Percentiles rank a stretch among this genome's conserved stretches.
Conservation (phyloP, 1,140 invertebrate species). For the Sycophila sp. region DNA sequence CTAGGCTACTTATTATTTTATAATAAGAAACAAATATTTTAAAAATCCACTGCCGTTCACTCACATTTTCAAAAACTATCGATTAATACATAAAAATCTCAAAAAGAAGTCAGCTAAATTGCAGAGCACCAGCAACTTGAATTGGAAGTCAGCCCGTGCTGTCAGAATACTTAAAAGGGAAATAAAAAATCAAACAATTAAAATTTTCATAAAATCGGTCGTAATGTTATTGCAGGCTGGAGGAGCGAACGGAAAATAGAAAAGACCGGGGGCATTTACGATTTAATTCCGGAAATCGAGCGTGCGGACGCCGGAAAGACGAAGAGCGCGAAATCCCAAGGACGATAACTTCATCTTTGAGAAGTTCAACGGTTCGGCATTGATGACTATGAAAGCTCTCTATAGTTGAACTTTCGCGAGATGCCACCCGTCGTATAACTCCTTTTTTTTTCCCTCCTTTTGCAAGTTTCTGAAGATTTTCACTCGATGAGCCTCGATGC, state of each 20-base stretch:
- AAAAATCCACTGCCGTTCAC: no score
- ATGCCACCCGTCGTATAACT: neutral
- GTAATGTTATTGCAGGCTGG: no score
- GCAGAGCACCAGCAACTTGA: no score
- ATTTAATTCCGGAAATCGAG: neutral
- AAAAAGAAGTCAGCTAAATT: no score
- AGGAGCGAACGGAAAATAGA: neutral
- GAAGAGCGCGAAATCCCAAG: neutral
- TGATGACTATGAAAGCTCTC: constrained; percentile 6
- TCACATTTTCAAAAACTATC: no score
- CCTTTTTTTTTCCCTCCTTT: neutral
- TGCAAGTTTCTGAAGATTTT: neutral
- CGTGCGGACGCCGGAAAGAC: neutral
- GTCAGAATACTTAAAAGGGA: neutral
- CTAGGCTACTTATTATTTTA: no score
- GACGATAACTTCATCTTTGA: neutral
- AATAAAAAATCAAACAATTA: neutral
- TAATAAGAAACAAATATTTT: no score
- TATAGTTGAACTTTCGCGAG: constrained; percentile 1
- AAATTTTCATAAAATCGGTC: neutral
- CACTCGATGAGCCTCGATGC: neutral
- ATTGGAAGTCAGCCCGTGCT: no score
- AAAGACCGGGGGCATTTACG: neutral
- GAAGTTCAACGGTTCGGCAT: neutral
- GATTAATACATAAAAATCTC: no score